Base-by-base conservation (phyloP, 2,113 vertebrate species). In the Nerophis ophidion region DNA sequence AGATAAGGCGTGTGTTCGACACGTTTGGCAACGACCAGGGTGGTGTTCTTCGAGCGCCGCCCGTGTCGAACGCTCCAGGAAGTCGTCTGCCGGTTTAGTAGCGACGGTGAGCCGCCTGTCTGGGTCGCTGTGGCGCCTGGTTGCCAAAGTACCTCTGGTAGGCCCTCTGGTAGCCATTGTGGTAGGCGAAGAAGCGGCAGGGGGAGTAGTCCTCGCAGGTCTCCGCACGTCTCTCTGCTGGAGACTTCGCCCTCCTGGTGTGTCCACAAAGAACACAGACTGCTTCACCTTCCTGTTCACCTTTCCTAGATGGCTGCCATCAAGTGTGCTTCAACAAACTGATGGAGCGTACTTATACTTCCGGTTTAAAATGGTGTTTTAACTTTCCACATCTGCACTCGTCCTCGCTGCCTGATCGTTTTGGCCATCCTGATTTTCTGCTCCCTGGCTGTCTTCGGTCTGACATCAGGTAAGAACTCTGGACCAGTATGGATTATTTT, bases 161-260 rank as follows among this genome's bases (percentile, higher is more conserved):
- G 75, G 96, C 96, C 47, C 86, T 77, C 1, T 80, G 66, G 35
- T 83, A 91, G 8, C 95, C 95, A 0, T 90, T 66, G 66, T 42
- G 68, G 8, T 63, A 63, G 6, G 94, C 92, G 0, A 91, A 92
- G 49, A 57, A 60, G 26, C 93, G 92, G 0, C 96, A 98, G 0
- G 89, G 92, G 4, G 72, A 78, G 74, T 83, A 92, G 68, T 96
- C 91, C 64, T 98, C 96, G 0, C 96, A 98, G 48, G 73, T 87
- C 86, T 98, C 95, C 3, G 92, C 82, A 16, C 87, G 91, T 5
- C 61, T 57, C 87, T 98, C 96, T 0, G 83, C 71, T 1, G 60
- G 68, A 0, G 87, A 72, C 86, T 96, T 98, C 7, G 87, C 66
- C 61, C 79, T 57, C 83, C 93, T 93, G 72, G 56, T 68, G 15